Evolutionary conservation across 2,113 vertebrate species (phyloP), one percentile per base, ranked within the genome.

Genomic region (Sinocyclocheilus grahami): DNA sequence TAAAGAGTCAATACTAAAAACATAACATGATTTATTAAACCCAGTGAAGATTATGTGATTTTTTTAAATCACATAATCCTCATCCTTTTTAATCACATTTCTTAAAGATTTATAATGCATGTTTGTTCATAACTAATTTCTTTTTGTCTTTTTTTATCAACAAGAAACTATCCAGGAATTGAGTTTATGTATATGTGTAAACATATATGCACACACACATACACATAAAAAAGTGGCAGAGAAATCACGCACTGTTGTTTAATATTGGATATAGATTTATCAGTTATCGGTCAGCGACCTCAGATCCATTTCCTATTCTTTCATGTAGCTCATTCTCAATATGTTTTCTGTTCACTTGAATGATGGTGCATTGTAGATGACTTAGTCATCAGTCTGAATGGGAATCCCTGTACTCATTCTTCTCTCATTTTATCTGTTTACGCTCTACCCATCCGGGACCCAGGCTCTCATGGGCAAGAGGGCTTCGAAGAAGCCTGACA

Each of bases 401-500:
- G 53, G 65, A 86, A 83, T 82, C 74, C 65, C 80, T 82, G 72
- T 55, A 39, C 85, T 63, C 55, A 78, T 86, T 48, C 42, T 60
- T 82, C 84, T 55, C 24, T 77, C 67, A 33, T 46, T 46, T 88
- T 55, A 88, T 86, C 82, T 77, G 3, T 84, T 86, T 77, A 86
- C 0, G 69, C 82, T 88, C 58, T 72, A 86, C 39, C 69, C 69
- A 81, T 65, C 85, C 55, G 27, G 65, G 83, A 88, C 51, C 37
- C 42, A 9, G 33, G 60, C 71, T 88, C 87, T 83, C 87, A 88
- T 62, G 75, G 85, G 87, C 33, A 53, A 65, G 27, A 33, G 14
- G 27, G 82, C 77, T 74, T 76, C 75, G 69, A 78, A 81, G 65
- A 63, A 46, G 30, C 60, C 58, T 86, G 87, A 88, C 87, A 86